These are phyloP conservation scores for Sarcophilus harrisii DNA, from an alignment of 2,797 vertebrate species.

Conservation along the genomic window DNA sequence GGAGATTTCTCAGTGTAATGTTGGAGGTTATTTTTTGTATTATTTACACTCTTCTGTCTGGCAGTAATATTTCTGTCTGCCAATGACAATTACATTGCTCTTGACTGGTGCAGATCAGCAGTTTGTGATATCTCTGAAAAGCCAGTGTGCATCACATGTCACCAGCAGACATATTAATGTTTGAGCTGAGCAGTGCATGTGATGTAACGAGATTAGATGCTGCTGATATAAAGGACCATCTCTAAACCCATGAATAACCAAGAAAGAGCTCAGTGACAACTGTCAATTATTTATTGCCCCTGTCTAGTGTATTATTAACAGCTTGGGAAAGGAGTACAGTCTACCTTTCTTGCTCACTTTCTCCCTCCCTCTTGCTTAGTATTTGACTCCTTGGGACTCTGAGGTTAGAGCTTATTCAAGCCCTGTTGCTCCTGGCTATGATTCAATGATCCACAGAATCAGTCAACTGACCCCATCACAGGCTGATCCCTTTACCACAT, in stretches of 20 bases:
- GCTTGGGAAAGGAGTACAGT: slow-evolving; percentile 45
- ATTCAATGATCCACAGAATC: slow-evolving; percentile 72
- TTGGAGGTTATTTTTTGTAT: slow-evolving; percentile 72
- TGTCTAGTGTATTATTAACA: slow-evolving; percentile 81
- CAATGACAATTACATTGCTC: slow-evolving; percentile 78
- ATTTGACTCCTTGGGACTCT: slow-evolving; percentile 57
- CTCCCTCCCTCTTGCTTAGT: slow-evolving; percentile 39
- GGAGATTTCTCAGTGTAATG: slow-evolving; percentile 70
- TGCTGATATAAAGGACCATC: slow-evolving; percentile 77
- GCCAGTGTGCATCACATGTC: slow-evolving; percentile 70
- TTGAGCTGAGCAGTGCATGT: slow-evolving; percentile 74
- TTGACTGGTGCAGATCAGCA: slow-evolving; percentile 79
- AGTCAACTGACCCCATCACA: slow-evolving; percentile 43
- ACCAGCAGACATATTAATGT: slow-evolving; percentile 80
- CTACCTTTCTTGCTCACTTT: slow-evolving; percentile 49
- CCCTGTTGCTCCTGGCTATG: slow-evolving; percentile 67
- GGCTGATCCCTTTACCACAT: slow-evolving; percentile 24
- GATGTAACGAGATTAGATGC: slow-evolving; percentile 83
- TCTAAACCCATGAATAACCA: slow-evolving; percentile 79
- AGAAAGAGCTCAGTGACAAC: slow-evolving; percentile 77
- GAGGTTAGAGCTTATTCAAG: slow-evolving; percentile 66
- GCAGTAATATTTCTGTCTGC: slow-evolving; percentile 81
- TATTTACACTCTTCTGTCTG: slow-evolving; percentile 82
- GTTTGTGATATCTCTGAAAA: slow-evolving; percentile 80
- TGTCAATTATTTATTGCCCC: slow-evolving; percentile 83